Evolutionary conservation across 1,140 invertebrate species (phyloP), one percentile per base, ranked within the genome.

Genomic region (Cyclargus thomasi): DNA sequence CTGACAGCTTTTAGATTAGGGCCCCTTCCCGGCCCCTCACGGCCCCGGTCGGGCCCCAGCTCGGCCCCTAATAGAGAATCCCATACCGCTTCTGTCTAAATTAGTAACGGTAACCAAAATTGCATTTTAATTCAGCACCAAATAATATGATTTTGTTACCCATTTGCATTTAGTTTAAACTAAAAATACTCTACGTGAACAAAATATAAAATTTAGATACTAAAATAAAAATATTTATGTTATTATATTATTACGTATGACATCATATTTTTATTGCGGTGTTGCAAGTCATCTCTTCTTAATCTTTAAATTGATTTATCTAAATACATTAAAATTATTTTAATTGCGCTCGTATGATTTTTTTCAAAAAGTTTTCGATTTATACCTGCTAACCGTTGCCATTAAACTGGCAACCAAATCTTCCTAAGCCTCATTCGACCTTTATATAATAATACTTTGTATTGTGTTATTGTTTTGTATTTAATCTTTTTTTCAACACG

Each of bases 91-190:
- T 77, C 77, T 74, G 73, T 80, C 82, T 82, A 82, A 86, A 89
- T 89, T 89, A 89, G 83, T 86, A 86, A 89, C 81, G 86, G 86
- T 86, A 85, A 83, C 82, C 55, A 77, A 88, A 89, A 89, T 89
- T 83, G 83, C 84, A 82, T 88, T 89, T 86, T 90, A 88, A 90
- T 90, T 86, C 82, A 77, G 64, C 75, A 71, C 73, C 74, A 72
- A 76, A 82, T 88, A 83, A 83, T 84, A 69, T 29, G 4, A 29
- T 29, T 29, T 29, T 29, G 29, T 7, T 29, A 29, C 2, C 1
- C 1, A 7, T 29, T 29, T 29, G 29, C 4, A 29, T 29, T 29
- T 4, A 8, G 4, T 29, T 3, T 29, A 29, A 7, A 29, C 5
- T 29, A 29, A 29, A 29, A 29, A 29, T 29, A 29, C 5, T 29